A percentile compares a stretch with the other conserved stretches of the same genome.
phyloP scores from a whole-genome alignment of 1,140 invertebrate species.

The Drosophila kikkawai region DNA sequence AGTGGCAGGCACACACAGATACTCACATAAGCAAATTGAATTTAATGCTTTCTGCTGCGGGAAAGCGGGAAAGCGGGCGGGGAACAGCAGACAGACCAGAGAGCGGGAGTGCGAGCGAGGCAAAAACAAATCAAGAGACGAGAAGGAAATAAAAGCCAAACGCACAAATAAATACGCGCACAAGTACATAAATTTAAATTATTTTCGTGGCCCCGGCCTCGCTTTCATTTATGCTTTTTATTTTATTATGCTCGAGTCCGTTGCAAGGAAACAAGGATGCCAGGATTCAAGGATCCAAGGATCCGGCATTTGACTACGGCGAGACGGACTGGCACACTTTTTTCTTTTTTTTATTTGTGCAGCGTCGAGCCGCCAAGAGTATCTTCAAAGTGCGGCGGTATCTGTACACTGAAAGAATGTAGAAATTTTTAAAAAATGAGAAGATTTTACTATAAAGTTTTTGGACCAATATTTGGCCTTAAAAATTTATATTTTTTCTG shows the following conservation, averaged over 20 bases:
- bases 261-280: conserved; percentile 20
- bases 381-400: background rate
- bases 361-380: conserved; percentile 10
- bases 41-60: conserved; percentile 73
- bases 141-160: conserved; percentile 56
- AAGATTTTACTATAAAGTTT: background rate
- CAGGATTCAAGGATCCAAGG: conserved; percentile 3
- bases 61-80: background rate
- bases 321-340: conserved; percentile 57
- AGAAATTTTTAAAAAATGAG: background rate
- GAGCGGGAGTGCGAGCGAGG: conserved; percentile 19
- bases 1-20: conserved; percentile 62
- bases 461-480: background rate
- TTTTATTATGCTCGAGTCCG: conserved; percentile 59
- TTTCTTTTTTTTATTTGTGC: background rate
- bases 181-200: conserved; percentile 83
- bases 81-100: background rate
- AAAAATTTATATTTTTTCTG: background rate
- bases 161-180: conserved; percentile 72
- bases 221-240: conserved; percentile 69
- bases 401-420: background rate
- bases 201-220: conserved; percentile 58
- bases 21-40: conserved; percentile 69
- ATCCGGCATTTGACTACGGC: conserved; percentile 36
- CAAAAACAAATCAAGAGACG: conserved; percentile 58